A percentile compares a stretch with the other conserved stretches of the same genome.
Conservation (phyloP, 2,888 invertebrate species). For the Eristalinus aeneus region DNA sequence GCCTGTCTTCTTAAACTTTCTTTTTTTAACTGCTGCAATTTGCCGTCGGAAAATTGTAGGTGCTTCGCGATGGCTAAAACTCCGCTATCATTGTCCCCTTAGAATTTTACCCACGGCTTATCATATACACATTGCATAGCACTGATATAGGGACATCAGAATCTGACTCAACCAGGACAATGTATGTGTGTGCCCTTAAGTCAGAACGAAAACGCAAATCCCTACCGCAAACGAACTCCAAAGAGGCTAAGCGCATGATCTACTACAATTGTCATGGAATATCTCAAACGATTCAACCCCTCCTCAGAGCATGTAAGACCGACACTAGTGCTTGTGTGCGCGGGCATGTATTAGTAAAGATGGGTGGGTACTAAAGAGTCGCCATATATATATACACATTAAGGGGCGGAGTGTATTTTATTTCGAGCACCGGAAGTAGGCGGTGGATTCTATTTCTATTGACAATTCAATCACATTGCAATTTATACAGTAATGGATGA, state of each 20-base stretch:
- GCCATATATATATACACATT: not conserved
- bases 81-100: too few relatives aligned
- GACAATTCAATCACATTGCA: not conserved
- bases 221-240: not conserved
- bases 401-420: constrained; percentile 2
- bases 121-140: not conserved
- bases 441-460: not conserved
- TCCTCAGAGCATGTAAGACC: not conserved
- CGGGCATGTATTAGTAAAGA: not conserved
- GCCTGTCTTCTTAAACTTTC: too few relatives aligned
- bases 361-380: not conserved
- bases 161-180: too few relatives aligned
- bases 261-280: not conserved
- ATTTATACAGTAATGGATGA: not conserved
- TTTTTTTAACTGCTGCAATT: too few relatives aligned
- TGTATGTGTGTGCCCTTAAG: not conserved
- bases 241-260: not conserved
- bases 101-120: not conserved
- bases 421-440: constrained; percentile 1
- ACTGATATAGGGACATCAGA: too few relatives aligned
- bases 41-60: too few relatives aligned
- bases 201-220: not conserved
- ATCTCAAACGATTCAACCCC: not conserved
- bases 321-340: not conserved
- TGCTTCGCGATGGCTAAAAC: too few relatives aligned